Conservation (phyloP, 92 coral and sea anemone species). For the Pocillopora grandis region DNA sequence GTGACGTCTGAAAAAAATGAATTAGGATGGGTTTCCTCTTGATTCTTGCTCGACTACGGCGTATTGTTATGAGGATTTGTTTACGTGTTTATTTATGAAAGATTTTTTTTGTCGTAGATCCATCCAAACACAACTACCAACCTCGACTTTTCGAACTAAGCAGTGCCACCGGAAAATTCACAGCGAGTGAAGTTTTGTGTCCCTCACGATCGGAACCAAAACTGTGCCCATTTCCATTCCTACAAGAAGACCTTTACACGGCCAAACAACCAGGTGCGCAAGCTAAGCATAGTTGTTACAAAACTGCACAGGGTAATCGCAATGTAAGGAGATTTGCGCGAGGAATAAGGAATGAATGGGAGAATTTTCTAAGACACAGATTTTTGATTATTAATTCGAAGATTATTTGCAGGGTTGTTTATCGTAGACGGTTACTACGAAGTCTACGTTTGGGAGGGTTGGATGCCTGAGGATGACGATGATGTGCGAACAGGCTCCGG, state of each 20-base stretch:
- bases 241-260: constrained; percentile 90
- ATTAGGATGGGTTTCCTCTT: too few species aligned
- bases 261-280: constrained; percentile 83
- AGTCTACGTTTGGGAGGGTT: constrained; percentile 96
- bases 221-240: constrained; percentile 82
- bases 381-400: background rate
- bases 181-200: constrained; percentile 74
- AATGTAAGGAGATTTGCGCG: too few species aligned
- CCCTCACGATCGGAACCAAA: constrained; percentile 83
- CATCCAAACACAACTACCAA: constrained; percentile 74
- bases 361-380: background rate
- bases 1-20: too few species aligned
- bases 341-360: too few species aligned
- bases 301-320: too few species aligned
- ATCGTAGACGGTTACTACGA: constrained; percentile 85
- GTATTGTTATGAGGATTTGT: background rate
- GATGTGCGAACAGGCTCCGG: constrained; percentile 90
- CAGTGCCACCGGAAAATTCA: constrained; percentile 89
- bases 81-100: too few species aligned
- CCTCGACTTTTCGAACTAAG: constrained; percentile 86
- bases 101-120: constrained; percentile 64
- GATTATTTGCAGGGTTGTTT: constrained; percentile 57
- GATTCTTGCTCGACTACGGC: too few species aligned
- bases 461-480: constrained; percentile 90
- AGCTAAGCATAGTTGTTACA: too few species aligned